A percentile compares a stretch with the other conserved stretches of the same genome.
Conservation (phyloP, 2,113 vertebrate species). For the Cinclus mexicanus region DNA sequence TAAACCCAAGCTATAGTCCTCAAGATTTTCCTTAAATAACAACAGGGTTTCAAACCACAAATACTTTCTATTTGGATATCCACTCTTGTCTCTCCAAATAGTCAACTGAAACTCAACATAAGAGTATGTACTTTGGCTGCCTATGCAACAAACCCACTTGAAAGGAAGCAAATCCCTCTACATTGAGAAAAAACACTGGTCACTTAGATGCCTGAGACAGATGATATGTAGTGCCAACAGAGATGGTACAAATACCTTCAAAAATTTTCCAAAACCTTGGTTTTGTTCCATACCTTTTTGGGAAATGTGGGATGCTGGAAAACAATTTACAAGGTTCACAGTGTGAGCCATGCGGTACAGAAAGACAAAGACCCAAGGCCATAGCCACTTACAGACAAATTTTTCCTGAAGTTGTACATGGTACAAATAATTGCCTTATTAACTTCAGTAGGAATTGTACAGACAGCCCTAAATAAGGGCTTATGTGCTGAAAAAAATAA, state of each 20-base stretch:
- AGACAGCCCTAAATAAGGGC: neutral
- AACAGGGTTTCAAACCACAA: neutral
- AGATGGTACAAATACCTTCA: neutral
- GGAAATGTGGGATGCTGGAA: neutral
- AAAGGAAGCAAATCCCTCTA: neutral
- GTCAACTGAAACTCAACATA: neutral
- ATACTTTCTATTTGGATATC: neutral
- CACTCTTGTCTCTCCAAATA: neutral
- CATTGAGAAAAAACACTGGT: neutral
- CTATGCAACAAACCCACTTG: neutral
- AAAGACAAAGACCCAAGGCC: neutral
- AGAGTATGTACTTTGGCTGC: accelerated
- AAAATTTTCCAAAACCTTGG: neutral
- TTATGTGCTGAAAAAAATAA: neutral
- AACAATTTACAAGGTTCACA: neutral
- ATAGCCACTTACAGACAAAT: accelerated
- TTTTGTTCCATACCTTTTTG: neutral
- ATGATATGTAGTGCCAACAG: neutral
- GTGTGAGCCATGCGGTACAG: neutral
- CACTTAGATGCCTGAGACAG: neutral
- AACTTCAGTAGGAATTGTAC: neutral
- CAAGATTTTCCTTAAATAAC: neutral
- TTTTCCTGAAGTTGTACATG: neutral
- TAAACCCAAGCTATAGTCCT: neutral
- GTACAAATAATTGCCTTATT: neutral